Conservation (phyloP, 2,797 vertebrate genomes). For the Loris lydekkerianus region DNA sequence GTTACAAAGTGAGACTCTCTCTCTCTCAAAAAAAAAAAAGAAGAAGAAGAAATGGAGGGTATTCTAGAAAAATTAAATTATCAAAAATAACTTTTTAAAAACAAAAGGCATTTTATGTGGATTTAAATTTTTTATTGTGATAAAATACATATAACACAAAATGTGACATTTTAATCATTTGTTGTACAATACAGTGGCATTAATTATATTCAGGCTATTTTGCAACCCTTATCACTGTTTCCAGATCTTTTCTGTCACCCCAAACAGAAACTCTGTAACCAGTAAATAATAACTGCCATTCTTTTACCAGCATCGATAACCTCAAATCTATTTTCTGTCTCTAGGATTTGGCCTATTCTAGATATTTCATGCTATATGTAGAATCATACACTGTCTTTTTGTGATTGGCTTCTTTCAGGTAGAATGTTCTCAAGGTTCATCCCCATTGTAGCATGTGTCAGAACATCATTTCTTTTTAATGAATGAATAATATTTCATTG, state of each 20-base stretch:
- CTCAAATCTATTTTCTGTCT: neutral
- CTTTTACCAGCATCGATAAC: neutral
- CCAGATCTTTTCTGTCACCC: neutral
- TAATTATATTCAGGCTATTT: neutral
- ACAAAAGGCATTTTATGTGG: neutral
- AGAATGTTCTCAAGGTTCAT: neutral
- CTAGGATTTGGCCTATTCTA: neutral
- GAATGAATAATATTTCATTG: neutral
- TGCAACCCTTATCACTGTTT: neutral
- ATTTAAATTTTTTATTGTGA: constrained; percentile 8
- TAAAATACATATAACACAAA: neutral
- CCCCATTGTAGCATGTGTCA: neutral
- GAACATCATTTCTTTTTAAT: neutral
- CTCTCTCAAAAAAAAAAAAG: no score
- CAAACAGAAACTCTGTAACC: neutral
- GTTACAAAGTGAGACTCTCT: no score
- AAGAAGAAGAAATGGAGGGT: neutral
- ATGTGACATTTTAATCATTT: neutral
- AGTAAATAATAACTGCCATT: neutral
- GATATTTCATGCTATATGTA: neutral
- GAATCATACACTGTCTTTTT: neutral
- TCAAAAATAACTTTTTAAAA: neutral
- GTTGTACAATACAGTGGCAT: neutral
- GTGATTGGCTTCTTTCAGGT: neutral
- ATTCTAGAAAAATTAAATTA: constrained; percentile 27